Evolutionary conservation across 1,140 invertebrate genomes (phyloP).

Genomic region (Drosophila funebris): DNA sequence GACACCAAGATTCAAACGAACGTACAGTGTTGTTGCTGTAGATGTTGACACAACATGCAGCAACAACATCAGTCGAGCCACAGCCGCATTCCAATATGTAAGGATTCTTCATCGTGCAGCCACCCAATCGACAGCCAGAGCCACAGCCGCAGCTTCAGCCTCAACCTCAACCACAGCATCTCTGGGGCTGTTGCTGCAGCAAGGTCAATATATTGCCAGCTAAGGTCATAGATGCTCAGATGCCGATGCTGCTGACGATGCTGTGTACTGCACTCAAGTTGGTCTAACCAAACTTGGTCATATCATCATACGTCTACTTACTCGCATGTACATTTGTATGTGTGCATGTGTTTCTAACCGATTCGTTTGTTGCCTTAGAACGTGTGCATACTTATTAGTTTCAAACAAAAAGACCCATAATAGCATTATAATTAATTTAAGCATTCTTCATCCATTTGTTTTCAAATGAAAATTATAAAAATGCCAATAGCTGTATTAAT

Average conservation of each 20-base stretch:
- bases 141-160: constrained; percentile 23
- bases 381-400: constrained; percentile 37
- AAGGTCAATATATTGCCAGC: constrained; percentile 70
- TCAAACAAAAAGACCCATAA: constrained; percentile 60
- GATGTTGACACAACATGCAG: constrained; percentile 51
- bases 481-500: constrained; percentile 53
- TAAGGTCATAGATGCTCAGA: constrained; percentile 40
- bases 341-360: neutral
- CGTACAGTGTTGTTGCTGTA: constrained; percentile 45
- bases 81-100: constrained; percentile 78
- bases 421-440: constrained; percentile 67
- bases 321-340: neutral
- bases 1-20: constrained; percentile 54
- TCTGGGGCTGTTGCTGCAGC: constrained; percentile 15
- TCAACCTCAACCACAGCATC: neutral
- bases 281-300: constrained; percentile 11
- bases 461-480: constrained; percentile 53
- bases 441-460: constrained; percentile 33
- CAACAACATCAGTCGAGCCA: constrained; percentile 49
- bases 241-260: neutral
- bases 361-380: constrained; percentile 5
- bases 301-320: neutral
- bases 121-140: constrained; percentile 54
- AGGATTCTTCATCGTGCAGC: constrained; percentile 59
- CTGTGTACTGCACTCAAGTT: constrained; percentile 10